Evolutionary conservation across 2,113 vertebrate species (phyloP), one percentile per base, ranked within the genome.

Genomic region (Lophura nycthemera): DNA sequence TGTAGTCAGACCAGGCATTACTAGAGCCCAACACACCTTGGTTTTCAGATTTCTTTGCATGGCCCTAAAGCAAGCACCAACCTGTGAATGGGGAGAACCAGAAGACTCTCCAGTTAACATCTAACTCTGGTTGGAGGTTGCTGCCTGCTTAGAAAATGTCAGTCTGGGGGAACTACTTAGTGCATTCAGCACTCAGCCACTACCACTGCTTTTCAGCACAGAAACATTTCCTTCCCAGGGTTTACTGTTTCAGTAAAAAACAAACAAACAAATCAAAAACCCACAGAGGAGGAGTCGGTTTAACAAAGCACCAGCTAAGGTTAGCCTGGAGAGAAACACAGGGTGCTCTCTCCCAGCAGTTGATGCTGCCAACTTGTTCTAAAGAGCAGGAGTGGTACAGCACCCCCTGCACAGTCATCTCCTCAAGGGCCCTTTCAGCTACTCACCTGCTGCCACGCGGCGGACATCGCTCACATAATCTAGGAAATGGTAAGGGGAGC

Each of bases 381-480:
- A 56, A 80, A 38, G 34, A 89, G 76, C 73, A 67, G 56, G 12
- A 71, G 19, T 54, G 66, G 36, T 11, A 36, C 3, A 83, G 47
- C 42, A 74, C 1, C 22, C 25, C 25, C 45, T 71, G 19, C 32
- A 34, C 12, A 67, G 83, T 71, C 52, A 86, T 3, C 25, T 8
- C 22, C 12, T 57, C 10, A 5, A 38, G 16, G 32, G 40, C 19
- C 40, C 34, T 19, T 78, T 40, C 61, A 67, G 1, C 15, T 4
- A 67, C 95, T 65, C 76, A 98, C 99, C 98, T 57, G 98, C 97
- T 21, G 89, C 47, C 5, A 99, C 98, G 34, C 98, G 97, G 19
- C 96, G 86, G 32, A 99, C 81, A 25, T 99, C 99, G 2, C 85
- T 95, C 90, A 99, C 81, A 2, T 99, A 99, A 21, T 97, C 95